phyloP scores from a whole-genome alignment of 2,113 vertebrate species.

The Silurus meridionalis region DNA sequence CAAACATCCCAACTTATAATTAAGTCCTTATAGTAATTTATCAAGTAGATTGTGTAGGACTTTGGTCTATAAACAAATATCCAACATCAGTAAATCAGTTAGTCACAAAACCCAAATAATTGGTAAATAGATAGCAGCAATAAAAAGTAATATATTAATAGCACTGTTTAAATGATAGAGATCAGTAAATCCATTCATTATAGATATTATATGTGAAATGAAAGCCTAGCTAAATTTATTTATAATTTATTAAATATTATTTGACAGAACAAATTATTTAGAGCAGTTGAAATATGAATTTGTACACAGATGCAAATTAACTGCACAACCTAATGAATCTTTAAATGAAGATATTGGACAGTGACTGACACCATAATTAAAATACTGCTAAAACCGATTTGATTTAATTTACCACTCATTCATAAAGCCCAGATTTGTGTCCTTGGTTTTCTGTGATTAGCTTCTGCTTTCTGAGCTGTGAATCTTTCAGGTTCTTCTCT shows the following conservation, averaged over 20 bases:
- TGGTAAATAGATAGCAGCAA: neutral
- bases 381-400: neutral
- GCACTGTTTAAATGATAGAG: neutral
- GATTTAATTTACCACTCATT: too few relatives aligned
- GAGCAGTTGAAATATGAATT: neutral
- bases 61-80: neutral
- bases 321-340: neutral
- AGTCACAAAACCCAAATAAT: neutral
- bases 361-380: neutral
- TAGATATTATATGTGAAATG: neutral
- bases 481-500: neutral
- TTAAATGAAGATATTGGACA: neutral
- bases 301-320: neutral
- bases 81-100: neutral
- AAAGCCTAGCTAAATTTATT: neutral
- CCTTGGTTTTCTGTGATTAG: neutral
- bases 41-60: neutral
- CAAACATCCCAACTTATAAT: neutral
- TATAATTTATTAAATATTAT: neutral
- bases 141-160: too few relatives aligned
- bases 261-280: neutral
- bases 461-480: neutral
- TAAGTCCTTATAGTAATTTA: neutral
- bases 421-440: too few relatives aligned
- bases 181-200: neutral